A percentile compares a stretch with the other conserved stretches of the same genome.
These are phyloP conservation scores for Caenorhabditis remanei DNA, from an alignment of 1,140 invertebrate genomes.

Conservation along the genomic window DNA sequence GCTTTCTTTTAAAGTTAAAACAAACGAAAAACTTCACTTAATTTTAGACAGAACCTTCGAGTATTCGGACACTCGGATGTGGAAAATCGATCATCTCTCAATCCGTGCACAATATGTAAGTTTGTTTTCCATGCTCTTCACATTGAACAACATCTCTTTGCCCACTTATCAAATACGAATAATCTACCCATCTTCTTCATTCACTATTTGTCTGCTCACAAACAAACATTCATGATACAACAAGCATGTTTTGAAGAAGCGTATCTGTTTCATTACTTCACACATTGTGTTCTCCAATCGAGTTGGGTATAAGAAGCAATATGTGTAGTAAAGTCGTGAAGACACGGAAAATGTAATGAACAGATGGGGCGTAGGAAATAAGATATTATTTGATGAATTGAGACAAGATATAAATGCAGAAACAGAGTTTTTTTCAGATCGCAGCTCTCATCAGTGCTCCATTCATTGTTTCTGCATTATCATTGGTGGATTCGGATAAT, in stretches of 20 bases:
- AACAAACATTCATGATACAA: conserved; percentile 43
- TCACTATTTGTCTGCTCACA: neutral
- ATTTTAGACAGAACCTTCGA: conserved; percentile 40
- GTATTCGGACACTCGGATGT: conserved; percentile 27
- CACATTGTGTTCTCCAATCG: neutral
- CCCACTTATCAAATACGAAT: conserved; percentile 46
- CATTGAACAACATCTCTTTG: conserved; percentile 27
- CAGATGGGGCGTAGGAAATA: neutral
- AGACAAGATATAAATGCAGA: neutral
- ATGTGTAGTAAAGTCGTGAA: neutral
- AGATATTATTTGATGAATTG: conserved; percentile 3
- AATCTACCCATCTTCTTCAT: conserved; percentile 34
- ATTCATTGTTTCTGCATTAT: conserved; percentile 11
- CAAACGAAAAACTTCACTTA: too few relatives aligned
- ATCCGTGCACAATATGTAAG: conserved; percentile 39
- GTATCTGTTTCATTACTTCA: conserved; percentile 40
- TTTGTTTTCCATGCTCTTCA: conserved; percentile 55
- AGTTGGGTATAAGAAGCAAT: neutral
- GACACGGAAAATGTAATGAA: conserved; percentile 26
- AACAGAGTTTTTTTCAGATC: neutral
- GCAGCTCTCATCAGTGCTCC: conserved; percentile 33
- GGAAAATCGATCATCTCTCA: conserved; percentile 34
- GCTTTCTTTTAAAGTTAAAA: too few relatives aligned
- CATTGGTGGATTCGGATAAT: conserved; percentile 36
- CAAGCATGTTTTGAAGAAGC: conserved; percentile 5